A percentile compares a stretch with the other conserved stretches of the same genome.
Conservation (phyloP, 35 echinoderm and acorn worm species). For the Hemicentrotus pulcherrimus region DNA sequence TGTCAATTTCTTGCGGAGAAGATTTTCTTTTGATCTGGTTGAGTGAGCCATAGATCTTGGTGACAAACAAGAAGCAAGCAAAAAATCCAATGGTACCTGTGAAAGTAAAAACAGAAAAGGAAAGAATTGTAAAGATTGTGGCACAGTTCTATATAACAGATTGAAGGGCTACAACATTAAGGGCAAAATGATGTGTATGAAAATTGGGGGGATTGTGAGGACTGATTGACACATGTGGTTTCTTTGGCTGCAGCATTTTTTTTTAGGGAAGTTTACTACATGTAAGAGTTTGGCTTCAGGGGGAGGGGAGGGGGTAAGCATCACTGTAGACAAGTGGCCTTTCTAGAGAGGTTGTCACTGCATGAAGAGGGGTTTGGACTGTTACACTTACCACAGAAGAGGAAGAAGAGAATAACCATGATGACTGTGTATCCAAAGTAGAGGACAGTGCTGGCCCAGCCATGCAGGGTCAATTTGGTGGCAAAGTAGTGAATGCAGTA, state of each 20-base stretch:
- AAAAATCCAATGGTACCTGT: constrained; percentile 96
- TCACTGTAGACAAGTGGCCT: too few species aligned
- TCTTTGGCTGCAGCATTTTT: too few species aligned
- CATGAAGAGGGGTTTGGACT: not conserved
- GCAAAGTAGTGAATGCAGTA: constrained; percentile 95
- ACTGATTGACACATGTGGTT: too few species aligned
- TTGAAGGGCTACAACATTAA: too few species aligned
- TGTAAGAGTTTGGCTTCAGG: too few species aligned
- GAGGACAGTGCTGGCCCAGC: constrained; percentile 65
- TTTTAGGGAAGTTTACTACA: too few species aligned
- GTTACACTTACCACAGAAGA: constrained; percentile 86
- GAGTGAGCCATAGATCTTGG: constrained; percentile 94
- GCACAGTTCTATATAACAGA: not conserved
- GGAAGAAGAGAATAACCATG: constrained; percentile 92
- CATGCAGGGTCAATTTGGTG: constrained; percentile 71
- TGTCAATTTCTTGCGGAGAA: too few species aligned
- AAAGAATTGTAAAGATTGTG: not conserved
- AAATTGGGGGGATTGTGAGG: too few species aligned
- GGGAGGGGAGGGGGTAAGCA: too few species aligned
- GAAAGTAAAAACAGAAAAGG: constrained; percentile 35
- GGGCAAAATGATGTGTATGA: too few species aligned
- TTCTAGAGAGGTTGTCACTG: too few species aligned
- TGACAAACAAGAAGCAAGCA: constrained; percentile 98
- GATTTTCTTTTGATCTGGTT: constrained; percentile 12
- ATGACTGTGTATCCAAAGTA: constrained; percentile 89